Evolutionary conservation across 2,113 vertebrate species (phyloP), one percentile per base, ranked within the genome.

Genomic region (Pristiophorus japonicus): DNA sequence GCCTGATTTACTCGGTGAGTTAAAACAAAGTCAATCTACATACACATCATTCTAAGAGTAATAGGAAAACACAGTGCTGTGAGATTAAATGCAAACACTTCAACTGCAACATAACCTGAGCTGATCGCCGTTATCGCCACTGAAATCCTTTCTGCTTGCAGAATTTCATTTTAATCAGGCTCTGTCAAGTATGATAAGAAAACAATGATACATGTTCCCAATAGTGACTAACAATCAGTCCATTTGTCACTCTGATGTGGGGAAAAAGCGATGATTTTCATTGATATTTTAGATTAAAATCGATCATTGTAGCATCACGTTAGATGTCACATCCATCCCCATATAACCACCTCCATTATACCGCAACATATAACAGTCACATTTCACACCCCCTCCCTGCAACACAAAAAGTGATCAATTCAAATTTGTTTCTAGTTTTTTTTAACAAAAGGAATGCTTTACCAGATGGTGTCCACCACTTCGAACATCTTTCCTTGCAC

Each of bases 391-490:
- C n/a, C 62, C 63, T 66, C 62, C n/a, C 1, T 34, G 55, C 55
- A n/a, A 59, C 81, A 85, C 20, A 22, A 47, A 85, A 85, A 34
- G 12, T 3, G 27, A 93, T 65, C 90, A 12, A 12, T 66, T 45
- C 34, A 66, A 22, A 42, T 11, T 38, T 66, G 34, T 42, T 7
- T 66, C 62, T 65, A n/a, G 11, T 24, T 24, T 45, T 67, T 18
- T 45, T 67, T 18, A 67, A 24, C 45, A 94, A 51, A 67, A 78
- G 47, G 95, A 78, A 3, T 73, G 62, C 70, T 88, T 96, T 95
- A 96, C 95, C 96, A 96, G 55, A 95, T 96, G n/a, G 63, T 78
- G 96, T 95, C 96, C 94, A 70, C 70, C 96, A 96, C 95, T 95
- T 96, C 95, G 94, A 96, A 96, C 96, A 96, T 95, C 3, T 88